Evolutionary conservation across 2,888 invertebrate species (phyloP).

Genomic region (Plebejus argus): DNA sequence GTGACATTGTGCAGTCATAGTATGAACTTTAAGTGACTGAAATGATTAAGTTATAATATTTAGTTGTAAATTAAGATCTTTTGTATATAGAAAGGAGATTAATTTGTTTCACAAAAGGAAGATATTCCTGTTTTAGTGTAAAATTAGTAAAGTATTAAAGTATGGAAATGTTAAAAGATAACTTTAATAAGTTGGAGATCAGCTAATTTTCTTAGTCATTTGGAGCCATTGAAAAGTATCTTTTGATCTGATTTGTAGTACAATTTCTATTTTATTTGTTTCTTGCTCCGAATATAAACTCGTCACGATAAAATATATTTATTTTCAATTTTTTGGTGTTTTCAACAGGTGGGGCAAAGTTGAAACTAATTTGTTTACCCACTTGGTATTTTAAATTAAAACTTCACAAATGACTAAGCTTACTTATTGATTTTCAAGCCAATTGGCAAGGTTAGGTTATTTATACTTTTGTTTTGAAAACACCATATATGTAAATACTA

Average conservation of each 20-base stretch:
- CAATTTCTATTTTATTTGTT: neutral
- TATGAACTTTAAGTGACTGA: constrained; percentile 30
- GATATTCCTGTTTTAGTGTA: neutral
- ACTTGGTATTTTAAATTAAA: no score
- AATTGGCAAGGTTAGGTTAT: no score
- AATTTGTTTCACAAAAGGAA: neutral
- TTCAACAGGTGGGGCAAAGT: neutral
- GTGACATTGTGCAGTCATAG: constrained; percentile 20
- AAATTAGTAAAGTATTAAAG: neutral
- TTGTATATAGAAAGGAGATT: constrained; percentile 19
- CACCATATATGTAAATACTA: neutral
- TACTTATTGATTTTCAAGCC: no score
- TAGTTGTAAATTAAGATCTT: constrained; percentile 13
- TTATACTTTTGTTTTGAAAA: neutral
- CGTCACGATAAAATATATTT: neutral
- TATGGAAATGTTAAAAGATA: neutral
- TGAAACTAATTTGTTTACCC: neutral
- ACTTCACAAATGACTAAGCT: no score
- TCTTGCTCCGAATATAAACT: neutral
- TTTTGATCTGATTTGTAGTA: neutral
- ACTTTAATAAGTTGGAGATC: neutral
- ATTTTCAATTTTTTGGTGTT: neutral
- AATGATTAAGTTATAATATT: constrained; percentile 2
- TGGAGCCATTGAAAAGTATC: neutral
- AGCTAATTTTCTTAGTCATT: neutral